A percentile compares a stretch with the other conserved stretches of the same genome.
phyloP scores from a whole-genome alignment of 2,113 vertebrate genomes.

The Clarias magur region DNA sequence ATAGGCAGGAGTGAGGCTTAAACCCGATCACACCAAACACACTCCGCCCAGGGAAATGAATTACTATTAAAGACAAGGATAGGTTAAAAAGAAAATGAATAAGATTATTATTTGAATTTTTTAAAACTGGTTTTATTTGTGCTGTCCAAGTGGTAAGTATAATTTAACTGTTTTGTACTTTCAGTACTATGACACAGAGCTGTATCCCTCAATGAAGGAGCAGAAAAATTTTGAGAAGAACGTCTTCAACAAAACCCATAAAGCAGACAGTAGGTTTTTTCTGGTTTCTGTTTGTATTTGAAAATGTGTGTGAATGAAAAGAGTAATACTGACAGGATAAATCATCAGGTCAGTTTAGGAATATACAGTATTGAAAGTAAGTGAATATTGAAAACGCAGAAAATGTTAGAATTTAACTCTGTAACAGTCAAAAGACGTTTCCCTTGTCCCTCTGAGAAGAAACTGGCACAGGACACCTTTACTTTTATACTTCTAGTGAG shows the following conservation, averaged over 20 bases:
- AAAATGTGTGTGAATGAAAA: background rate
- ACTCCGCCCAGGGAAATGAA: background rate
- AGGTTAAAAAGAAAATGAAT: background rate
- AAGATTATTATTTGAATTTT: background rate
- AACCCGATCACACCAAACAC: background rate
- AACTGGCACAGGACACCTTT: too few species aligned
- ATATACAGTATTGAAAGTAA: background rate
- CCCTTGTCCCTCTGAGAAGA: too few species aligned
- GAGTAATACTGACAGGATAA: background rate
- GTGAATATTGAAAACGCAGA: background rate
- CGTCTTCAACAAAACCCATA: conserved; percentile 82
- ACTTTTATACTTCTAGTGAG: background rate
- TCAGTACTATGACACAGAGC: conserved; percentile 80
- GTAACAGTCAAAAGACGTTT: too few species aligned
- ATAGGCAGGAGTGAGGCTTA: background rate
- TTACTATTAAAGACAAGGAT: background rate
- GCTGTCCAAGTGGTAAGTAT: background rate
- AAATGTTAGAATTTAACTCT: background rate
- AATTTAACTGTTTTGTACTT: conserved; percentile 42
- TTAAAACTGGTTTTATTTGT: background rate
- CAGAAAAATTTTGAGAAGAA: conserved; percentile 83
- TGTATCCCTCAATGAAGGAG: conserved; percentile 80
- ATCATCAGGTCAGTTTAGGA: background rate
- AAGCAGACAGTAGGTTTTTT: conserved; percentile 73
- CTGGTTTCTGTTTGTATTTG: background rate